These are phyloP conservation scores for Musca vetustissima DNA, from an alignment of 1,140 invertebrate genomes.

Conservation along the genomic window DNA sequence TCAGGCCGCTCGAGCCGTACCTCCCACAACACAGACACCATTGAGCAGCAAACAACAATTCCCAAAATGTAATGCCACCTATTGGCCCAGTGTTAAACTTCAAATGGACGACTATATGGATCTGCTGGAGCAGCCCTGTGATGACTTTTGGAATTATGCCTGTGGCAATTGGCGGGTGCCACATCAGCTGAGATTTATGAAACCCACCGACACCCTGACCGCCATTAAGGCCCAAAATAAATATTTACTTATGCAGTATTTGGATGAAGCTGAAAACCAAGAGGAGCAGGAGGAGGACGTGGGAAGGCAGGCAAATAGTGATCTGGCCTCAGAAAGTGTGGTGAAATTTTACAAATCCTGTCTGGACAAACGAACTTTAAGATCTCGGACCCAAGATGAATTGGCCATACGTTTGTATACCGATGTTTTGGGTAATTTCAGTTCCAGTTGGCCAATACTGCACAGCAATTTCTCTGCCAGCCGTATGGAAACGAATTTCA, in stretches of 20 bases:
- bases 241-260: slow-evolving; percentile 34
- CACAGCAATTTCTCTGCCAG: slow-evolving; percentile 4
- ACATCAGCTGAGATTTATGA: slow-evolving; percentile 29
- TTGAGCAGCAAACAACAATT: too few species aligned
- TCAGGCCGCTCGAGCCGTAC: too few species aligned
- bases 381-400: background rate
- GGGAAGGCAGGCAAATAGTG: background rate
- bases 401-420: slow-evolving; percentile 35
- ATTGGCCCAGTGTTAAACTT: background rate
- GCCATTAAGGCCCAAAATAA: slow-evolving; percentile 39
- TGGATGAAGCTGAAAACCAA: slow-evolving; percentile 20
- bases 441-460: slow-evolving; percentile 36
- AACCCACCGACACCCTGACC: slow-evolving; percentile 40
- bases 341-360: slow-evolving; percentile 39
- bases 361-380: slow-evolving; percentile 25
- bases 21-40: too few species aligned
- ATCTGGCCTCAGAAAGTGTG: background rate
- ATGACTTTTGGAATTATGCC: slow-evolving; percentile 44
- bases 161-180: slow-evolving; percentile 45
- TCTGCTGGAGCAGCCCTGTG: slow-evolving; percentile 29
- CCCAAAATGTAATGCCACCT: background rate
- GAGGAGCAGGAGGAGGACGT: too few species aligned
- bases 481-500: slow-evolving; percentile 25
- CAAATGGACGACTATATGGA: slow-evolving; percentile 33
- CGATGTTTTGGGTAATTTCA: slow-evolving; percentile 31